These are phyloP conservation scores for Malthinus seriepunctatus DNA, from an alignment of 2,888 invertebrate genomes.

Conservation along the genomic window DNA sequence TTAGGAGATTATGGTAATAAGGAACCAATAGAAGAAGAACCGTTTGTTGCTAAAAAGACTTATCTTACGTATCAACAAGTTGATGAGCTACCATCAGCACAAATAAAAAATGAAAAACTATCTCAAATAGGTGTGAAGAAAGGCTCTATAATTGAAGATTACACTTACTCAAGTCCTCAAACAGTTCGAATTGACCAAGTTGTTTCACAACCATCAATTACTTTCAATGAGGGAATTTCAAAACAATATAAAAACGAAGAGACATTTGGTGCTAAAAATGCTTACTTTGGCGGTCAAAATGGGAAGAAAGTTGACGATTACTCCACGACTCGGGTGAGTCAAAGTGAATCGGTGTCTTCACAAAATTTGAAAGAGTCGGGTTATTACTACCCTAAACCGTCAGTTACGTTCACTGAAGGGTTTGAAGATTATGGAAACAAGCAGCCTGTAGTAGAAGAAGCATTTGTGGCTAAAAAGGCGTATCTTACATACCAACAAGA, in stretches of 20 bases:
- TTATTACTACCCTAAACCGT: conserved; percentile 41
- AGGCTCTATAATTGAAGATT: conserved; percentile 3
- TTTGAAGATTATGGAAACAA: conserved; percentile 36
- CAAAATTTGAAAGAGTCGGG: conserved; percentile 5
- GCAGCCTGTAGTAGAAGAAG: conserved; percentile 44
- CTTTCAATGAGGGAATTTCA: too few species aligned
- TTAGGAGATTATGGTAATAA: conserved; percentile 41
- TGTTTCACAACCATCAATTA: too few species aligned
- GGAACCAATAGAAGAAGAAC: conserved; percentile 43
- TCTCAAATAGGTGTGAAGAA: neutral
- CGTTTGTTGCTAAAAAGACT: conserved; percentile 47
- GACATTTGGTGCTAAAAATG: too few species aligned
- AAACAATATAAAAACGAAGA: too few species aligned
- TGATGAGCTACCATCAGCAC: neutral
- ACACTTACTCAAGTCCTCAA: conserved; percentile 22
- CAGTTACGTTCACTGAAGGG: conserved; percentile 48
- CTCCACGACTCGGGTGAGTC: too few species aligned
- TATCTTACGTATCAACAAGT: conserved; percentile 41
- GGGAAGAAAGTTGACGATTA: too few species aligned
- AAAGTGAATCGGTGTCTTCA: too few species aligned
- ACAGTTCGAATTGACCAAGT: too few species aligned
- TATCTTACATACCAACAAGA: conserved; percentile 36
- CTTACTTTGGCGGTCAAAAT: too few species aligned
- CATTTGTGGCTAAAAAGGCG: conserved; percentile 47
- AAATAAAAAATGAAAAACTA: neutral